phyloP scores from a whole-genome alignment of 1,140 invertebrate species.

The Cherax destructor region DNA sequence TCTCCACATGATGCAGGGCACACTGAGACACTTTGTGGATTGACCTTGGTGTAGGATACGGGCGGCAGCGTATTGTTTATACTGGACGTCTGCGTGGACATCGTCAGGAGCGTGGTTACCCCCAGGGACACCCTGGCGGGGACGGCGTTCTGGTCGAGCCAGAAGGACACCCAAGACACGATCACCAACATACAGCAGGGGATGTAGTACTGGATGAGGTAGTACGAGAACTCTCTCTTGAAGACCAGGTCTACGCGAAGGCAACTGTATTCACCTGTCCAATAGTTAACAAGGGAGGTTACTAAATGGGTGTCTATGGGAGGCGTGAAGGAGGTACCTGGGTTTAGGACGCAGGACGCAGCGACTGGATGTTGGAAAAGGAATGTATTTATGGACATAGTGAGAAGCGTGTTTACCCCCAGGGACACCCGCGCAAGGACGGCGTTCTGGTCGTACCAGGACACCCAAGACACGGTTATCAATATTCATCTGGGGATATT shows the following conservation, averaged over 20 bases:
- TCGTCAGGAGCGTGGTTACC: conserved; percentile 96
- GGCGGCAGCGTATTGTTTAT: conserved; percentile 97
- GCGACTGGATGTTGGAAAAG: conserved; percentile 92
- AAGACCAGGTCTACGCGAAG: conserved; percentile 95
- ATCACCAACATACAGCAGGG: conserved; percentile 92
- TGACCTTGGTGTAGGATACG: conserved; percentile 97
- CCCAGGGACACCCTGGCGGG: conserved; percentile 95
- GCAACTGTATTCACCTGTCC: conserved; percentile 85
- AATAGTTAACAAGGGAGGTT: conserved; percentile 77
- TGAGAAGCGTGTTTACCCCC: conserved; percentile 95
- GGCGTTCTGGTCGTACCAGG: conserved; percentile 96
- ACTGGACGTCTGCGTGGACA: conserved; percentile 97
- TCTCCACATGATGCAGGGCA: conserved; percentile 58
- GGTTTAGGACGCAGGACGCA: conserved; percentile 97
- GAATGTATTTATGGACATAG: conserved; percentile 97
- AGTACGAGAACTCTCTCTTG: conserved; percentile 98
- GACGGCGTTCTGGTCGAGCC: conserved; percentile 97
- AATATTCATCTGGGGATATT: conserved; percentile 94
- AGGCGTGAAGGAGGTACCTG: conserved; percentile 80
- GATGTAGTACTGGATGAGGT: conserved; percentile 97
- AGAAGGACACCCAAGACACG: conserved; percentile 94
- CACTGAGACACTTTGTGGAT: conserved; percentile 50
- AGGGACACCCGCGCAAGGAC: conserved; percentile 95
- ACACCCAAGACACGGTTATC: conserved; percentile 93
- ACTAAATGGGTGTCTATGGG: conserved; percentile 79